phyloP scores from a whole-genome alignment of 1,140 invertebrate genomes.

The Belonocnema kinseyi region DNA sequence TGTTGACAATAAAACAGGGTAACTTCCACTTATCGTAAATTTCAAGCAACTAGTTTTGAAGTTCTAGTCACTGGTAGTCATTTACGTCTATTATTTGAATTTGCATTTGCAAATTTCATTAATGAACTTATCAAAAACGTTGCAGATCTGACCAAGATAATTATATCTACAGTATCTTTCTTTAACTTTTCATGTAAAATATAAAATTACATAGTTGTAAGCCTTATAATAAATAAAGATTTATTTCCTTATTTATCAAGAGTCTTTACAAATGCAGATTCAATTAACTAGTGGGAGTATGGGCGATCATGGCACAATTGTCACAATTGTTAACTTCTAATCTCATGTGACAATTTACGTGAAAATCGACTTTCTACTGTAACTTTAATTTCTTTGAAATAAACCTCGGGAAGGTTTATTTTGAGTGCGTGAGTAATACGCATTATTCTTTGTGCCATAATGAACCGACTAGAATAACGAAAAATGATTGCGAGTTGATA shows the following conservation, averaged over 20 bases:
- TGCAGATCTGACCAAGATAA: background rate
- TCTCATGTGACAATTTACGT: background rate
- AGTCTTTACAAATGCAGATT: background rate
- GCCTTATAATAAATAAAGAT: background rate
- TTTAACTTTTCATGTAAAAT: too few species aligned
- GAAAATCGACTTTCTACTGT: background rate
- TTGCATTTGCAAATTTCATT: background rate
- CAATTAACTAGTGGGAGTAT: background rate
- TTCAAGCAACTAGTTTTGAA: background rate
- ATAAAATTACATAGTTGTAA: background rate
- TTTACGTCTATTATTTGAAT: background rate
- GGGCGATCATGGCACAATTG: background rate
- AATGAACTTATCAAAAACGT: background rate
- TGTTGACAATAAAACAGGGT: constrained; percentile 26
- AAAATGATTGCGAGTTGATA: constrained; percentile 20
- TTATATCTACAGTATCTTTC: too few species aligned
- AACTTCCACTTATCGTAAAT: constrained; percentile 10
- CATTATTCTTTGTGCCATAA: constrained; percentile 5
- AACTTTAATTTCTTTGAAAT: background rate
- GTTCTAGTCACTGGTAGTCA: background rate
- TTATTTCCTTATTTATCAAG: background rate
- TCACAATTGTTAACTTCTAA: constrained; percentile 22
- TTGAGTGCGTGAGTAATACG: background rate
- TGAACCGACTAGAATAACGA: background rate
- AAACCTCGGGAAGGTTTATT: background rate